These are phyloP conservation scores for Chrysopa pallens DNA, from an alignment of 1,140 invertebrate genomes.

Conservation along the genomic window DNA sequence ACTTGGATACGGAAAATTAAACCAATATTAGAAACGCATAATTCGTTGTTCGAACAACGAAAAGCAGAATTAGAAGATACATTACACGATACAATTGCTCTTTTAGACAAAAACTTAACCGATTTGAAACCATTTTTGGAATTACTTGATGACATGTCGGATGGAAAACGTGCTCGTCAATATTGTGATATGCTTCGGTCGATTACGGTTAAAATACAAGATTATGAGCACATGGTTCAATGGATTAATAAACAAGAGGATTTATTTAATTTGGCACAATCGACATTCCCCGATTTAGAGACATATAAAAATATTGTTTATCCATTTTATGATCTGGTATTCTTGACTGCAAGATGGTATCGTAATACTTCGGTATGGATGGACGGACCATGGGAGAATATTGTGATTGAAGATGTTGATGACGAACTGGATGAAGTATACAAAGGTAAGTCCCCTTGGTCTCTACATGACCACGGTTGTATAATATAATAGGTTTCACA, in stretches of 20 bases:
- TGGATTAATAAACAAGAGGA: conserved; percentile 85
- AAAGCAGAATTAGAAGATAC: conserved; percentile 68
- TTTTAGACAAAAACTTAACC: conserved; percentile 46
- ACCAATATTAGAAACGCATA: conserved; percentile 50
- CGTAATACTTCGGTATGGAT: conserved; percentile 70
- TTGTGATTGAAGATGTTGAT: conserved; percentile 56
- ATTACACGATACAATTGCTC: conserved; percentile 42
- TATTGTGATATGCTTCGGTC: conserved; percentile 52
- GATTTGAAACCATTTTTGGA: conserved; percentile 48
- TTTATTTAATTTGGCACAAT: conserved; percentile 62
- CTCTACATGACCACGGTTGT: no score
- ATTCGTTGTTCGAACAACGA: conserved; percentile 52
- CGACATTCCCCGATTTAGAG: conserved; percentile 53
- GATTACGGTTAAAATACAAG: conserved; percentile 52
- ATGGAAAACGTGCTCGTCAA: conserved; percentile 37
- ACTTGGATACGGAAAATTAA: conserved; percentile 54
- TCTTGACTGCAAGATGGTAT: conserved; percentile 51
- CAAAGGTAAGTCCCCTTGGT: no score
- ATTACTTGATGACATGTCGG: conserved; percentile 50
- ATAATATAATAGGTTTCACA: no score
- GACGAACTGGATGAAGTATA: conserved; percentile 37
- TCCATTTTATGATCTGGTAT: conserved; percentile 46
- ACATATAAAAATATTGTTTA: conserved; percentile 48
- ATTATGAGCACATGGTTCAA: conserved; percentile 47
- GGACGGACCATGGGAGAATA: conserved; percentile 75